Base-by-base conservation (phyloP, 2,797 vertebrate species). In the Clamator glandarius region DNA sequence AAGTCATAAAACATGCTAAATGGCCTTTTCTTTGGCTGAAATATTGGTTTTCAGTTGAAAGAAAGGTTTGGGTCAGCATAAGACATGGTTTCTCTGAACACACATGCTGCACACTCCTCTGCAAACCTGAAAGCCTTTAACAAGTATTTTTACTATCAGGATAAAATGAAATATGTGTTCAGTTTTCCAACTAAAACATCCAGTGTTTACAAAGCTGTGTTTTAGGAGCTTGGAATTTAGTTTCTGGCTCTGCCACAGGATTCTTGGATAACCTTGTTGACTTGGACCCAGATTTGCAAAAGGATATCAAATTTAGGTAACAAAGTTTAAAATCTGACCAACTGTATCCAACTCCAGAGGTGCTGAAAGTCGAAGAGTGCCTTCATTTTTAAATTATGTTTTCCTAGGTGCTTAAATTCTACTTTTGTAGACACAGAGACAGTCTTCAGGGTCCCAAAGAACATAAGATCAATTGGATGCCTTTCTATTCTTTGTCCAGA, bases 101-200 rank as follows among this genome's bases (percentile, higher is more conserved):
- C n/a, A 46, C 6, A 58, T 28, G 20, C 28, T 58, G 6, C 26
- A 55, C 8, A 16, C 13, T 12, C 21, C 6, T 58, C 62, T 72
- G 54, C 44, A 46, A 81, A 68, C 17, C 24, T 78, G 64, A 46
- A 92, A 96, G 13, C 11, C 58, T 87, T 83, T 75, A 91, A 80
- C 25, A 86, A 78, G 35, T 74, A 39, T 50, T 93, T 95, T 91
- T 81, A n/a, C 58, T 75, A 31, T 81, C 36, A 72, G 26, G 46
- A 81, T 75, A 91, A 87, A 78, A 36, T 74, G 58, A 92, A 91
- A 93, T 75, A 89, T 92, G 24, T 55, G 29, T 55, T 91, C n/a
- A 19, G n/a, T 84, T 94, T 94, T 92, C 89, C 89, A 95, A 25
- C 18, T 64, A 55, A 84, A 92, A 74, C 29, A 78, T 68, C 7